Evolutionary conservation across 1,140 invertebrate genomes (phyloP).

Genomic region (Heliconius hermathena): DNA sequence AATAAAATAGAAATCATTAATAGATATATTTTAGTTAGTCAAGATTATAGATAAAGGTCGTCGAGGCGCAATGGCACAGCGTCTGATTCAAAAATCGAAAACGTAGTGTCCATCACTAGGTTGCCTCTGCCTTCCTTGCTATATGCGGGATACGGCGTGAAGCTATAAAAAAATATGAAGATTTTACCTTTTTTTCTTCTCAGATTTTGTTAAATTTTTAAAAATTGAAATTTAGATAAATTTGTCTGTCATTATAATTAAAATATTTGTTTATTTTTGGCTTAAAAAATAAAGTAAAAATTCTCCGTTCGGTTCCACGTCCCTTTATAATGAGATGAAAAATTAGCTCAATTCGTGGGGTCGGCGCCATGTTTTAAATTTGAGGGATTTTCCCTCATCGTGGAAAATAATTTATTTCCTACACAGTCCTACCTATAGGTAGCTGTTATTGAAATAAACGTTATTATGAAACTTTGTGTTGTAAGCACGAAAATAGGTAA

Average conservation of each 20-base stretch:
- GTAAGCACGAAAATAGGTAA: background rate
- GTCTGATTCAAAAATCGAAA: background rate
- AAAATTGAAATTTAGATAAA: background rate
- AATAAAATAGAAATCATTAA: too few relatives aligned
- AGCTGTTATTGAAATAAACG: background rate
- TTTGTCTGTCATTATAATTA: conserved; percentile 12
- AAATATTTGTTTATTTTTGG: background rate
- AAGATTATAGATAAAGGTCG: too few relatives aligned
- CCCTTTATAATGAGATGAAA: conserved; percentile 24
- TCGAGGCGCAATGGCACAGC: background rate
- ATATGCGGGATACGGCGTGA: background rate
- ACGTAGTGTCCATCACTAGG: background rate
- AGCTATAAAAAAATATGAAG: background rate
- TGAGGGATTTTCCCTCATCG: conserved; percentile 6
- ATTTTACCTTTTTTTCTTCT: background rate
- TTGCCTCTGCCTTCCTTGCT: background rate
- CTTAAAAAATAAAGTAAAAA: conserved; percentile 3
- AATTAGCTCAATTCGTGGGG: conserved; percentile 22
- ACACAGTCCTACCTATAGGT: background rate
- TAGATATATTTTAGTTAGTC: too few relatives aligned
- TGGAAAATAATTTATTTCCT: conserved; percentile 6
- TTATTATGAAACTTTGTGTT: conserved; percentile 5
- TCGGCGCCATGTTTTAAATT: conserved; percentile 24
- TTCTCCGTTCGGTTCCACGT: conserved; percentile 8
- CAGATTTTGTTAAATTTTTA: background rate